A percentile compares a stretch with the other conserved stretches of the same genome.
Conservation (phyloP, 2,797 vertebrate species). For the Monodelphis domestica region DNA sequence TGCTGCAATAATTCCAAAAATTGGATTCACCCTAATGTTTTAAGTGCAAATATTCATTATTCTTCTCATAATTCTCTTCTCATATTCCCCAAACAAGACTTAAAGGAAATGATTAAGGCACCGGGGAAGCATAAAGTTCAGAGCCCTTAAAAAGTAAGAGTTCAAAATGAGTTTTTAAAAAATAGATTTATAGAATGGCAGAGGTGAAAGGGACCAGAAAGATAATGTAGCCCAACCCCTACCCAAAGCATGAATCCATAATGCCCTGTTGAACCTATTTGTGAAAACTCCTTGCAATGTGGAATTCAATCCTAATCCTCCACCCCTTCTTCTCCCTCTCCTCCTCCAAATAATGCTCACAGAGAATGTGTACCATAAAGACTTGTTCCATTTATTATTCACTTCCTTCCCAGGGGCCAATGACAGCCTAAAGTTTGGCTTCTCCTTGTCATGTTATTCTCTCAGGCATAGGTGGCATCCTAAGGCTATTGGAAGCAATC, state of each 20-base stretch:
- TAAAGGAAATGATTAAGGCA: neutral
- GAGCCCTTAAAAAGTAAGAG: neutral
- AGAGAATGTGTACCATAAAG: neutral
- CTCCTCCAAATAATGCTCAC: neutral
- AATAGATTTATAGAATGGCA: neutral
- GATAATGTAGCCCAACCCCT: neutral
- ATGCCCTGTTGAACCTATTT: neutral
- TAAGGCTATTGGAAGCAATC: neutral
- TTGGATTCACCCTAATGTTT: neutral
- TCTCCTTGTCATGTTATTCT: neutral
- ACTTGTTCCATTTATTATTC: neutral
- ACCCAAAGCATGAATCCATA: neutral
- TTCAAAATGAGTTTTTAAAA: neutral
- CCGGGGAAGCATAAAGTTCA: neutral
- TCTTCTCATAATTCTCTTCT: neutral
- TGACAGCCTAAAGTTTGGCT: neutral
- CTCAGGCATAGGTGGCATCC: neutral
- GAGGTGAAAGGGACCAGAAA: neutral
- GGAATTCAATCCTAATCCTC: neutral
- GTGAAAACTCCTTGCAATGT: neutral
- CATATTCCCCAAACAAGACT: neutral
- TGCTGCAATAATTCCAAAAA: neutral
- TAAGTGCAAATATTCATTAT: constrained; percentile 7
- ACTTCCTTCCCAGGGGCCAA: neutral
- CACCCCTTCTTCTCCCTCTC: neutral